Percentiles rank a stretch among this genome's conserved stretches.
phyloP scores from a whole-genome alignment of 2,888 invertebrate genomes.

The Iphiclides podalirius region DNA sequence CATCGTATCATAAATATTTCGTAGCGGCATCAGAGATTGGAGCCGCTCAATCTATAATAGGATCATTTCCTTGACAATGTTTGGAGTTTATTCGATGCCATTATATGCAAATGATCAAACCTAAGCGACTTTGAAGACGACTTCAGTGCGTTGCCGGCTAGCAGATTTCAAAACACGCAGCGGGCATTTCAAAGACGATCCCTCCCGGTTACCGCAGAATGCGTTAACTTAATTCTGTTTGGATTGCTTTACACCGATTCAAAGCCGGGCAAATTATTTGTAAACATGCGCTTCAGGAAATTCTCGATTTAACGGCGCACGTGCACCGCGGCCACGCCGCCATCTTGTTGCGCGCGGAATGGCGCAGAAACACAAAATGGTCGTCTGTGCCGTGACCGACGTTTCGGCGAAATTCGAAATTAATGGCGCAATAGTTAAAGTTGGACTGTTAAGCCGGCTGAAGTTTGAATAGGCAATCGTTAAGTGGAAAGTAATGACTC shows the following conservation, averaged over 20 bases:
- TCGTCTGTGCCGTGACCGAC: constrained; percentile 36
- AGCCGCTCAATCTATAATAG: constrained; percentile 16
- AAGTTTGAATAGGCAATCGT: constrained; percentile 47
- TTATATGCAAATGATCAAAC: constrained; percentile 23
- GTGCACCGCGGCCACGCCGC: constrained; percentile 40
- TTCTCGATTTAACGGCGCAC: constrained; percentile 45
- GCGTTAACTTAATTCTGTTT: constrained; percentile 43
- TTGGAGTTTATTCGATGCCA: constrained; percentile 14
- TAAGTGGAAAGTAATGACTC: constrained; percentile 57
- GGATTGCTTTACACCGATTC: constrained; percentile 39
- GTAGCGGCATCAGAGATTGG: not conserved
- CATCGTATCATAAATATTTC: constrained; percentile 32
- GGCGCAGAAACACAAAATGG: constrained; percentile 47
- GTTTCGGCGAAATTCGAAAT: constrained; percentile 56
- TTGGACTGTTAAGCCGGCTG: constrained; percentile 55
- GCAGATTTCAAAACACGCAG: constrained; percentile 26
- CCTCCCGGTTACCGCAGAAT: constrained; percentile 31
- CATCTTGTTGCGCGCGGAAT: constrained; percentile 42
- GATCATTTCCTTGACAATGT: constrained; percentile 21
- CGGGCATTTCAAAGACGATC: constrained; percentile 36
- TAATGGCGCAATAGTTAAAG: constrained; percentile 69
- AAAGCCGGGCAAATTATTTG: constrained; percentile 48
- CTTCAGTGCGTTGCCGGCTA: constrained; percentile 6
- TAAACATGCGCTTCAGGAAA: constrained; percentile 52
- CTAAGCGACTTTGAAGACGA: constrained; percentile 2